A percentile compares a stretch with the other conserved stretches of the same genome.
Conservation (phyloP, 1,140 invertebrate species). For the Rhynchophorus ferrugineus region DNA sequence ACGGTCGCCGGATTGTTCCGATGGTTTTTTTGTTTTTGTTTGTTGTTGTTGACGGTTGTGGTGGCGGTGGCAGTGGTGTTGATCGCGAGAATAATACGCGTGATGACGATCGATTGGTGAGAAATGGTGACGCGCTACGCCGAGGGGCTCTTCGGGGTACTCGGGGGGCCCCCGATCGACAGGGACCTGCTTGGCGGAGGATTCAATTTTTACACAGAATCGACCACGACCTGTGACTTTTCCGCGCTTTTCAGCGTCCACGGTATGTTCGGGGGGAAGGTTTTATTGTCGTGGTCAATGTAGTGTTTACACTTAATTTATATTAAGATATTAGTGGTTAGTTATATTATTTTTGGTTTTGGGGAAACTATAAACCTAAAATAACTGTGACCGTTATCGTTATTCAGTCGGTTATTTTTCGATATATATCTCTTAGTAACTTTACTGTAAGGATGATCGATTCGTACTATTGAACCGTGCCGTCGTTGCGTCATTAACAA, state of each 20-base stretch:
- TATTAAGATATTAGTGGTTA: too few relatives aligned
- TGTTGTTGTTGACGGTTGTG: neutral
- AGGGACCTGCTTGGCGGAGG: conserved; percentile 5
- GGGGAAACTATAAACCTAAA: too few relatives aligned
- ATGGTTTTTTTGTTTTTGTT: conserved; percentile 2
- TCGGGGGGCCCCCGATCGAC: conserved; percentile 1
- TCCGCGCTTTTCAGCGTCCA: conserved; percentile 13
- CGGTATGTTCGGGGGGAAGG: too few relatives aligned
- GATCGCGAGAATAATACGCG: neutral
- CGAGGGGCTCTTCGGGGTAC: conserved; percentile 13
- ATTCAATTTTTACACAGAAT: conserved; percentile 10
- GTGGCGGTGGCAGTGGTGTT: neutral
- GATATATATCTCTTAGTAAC: too few relatives aligned
- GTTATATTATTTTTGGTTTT: too few relatives aligned
- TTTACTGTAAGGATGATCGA: too few relatives aligned
- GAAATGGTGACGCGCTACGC: conserved; percentile 15
- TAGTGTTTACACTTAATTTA: too few relatives aligned
- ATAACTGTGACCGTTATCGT: too few relatives aligned
- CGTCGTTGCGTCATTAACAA: too few relatives aligned
- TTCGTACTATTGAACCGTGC: too few relatives aligned
- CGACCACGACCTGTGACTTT: conserved; percentile 18
- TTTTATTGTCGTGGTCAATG: too few relatives aligned
- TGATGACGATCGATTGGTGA: neutral
- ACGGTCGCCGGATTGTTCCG: neutral
- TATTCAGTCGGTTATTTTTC: too few relatives aligned